Percentiles rank a stretch among this genome's conserved stretches.
phyloP scores from a whole-genome alignment of 2,888 invertebrate genomes.

The Agrochola circellaris region DNA sequence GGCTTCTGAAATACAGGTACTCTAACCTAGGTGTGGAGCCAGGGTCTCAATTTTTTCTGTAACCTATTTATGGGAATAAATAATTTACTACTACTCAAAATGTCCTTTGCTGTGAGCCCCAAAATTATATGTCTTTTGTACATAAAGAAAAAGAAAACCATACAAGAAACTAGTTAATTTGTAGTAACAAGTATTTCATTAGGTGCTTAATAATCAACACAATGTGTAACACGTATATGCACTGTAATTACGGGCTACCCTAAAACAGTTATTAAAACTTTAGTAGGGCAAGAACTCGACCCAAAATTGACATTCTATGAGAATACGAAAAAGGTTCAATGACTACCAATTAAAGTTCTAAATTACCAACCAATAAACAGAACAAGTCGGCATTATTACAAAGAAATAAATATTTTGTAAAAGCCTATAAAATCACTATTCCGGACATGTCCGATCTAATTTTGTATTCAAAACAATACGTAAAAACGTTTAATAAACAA shows the following conservation, averaged over 20 bases:
- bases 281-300: neutral
- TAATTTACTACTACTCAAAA: neutral
- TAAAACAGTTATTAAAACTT: neutral
- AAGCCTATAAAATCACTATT: slow-evolving; percentile 46
- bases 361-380: slow-evolving; percentile 18
- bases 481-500: slow-evolving; percentile 55
- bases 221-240: too few relatives aligned
- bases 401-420: slow-evolving; percentile 42
- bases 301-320: neutral
- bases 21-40: too few relatives aligned
- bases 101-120: neutral
- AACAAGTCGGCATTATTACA: slow-evolving; percentile 13
- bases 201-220: neutral
- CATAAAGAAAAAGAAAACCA: too few relatives aligned
- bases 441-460: slow-evolving; percentile 34
- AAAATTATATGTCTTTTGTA: neutral
- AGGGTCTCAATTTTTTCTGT: too few relatives aligned
- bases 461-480: slow-evolving; percentile 52
- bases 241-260: neutral
- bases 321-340: neutral
- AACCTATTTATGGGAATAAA: too few relatives aligned
- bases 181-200: neutral
- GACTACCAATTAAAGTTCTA: neutral
- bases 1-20: too few relatives aligned
- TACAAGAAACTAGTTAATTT: neutral